phyloP scores from a whole-genome alignment of 2,888 invertebrate genomes.

The Strigamia maritima region DNA sequence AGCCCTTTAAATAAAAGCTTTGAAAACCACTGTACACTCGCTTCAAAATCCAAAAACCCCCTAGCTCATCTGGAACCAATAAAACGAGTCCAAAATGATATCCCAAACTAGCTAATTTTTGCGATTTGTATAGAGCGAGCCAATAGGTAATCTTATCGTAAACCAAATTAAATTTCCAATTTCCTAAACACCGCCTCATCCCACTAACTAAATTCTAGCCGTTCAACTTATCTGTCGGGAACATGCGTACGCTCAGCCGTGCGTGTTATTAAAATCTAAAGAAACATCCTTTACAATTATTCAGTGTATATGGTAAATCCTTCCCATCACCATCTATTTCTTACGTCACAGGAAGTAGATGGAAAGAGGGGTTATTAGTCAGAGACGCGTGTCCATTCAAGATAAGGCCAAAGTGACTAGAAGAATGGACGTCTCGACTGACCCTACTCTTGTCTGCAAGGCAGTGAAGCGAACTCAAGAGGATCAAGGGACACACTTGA shows the following conservation, averaged over 20 bases:
- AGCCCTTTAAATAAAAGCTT: too few species aligned
- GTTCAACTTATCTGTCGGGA: neutral
- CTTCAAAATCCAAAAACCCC: neutral
- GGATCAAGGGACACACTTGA: conserved; percentile 4
- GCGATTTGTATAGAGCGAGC: neutral
- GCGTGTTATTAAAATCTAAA: conserved; percentile 4
- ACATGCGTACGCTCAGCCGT: neutral
- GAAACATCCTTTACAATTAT: neutral
- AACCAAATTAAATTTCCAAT: neutral
- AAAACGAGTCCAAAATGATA: neutral
- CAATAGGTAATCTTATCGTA: conserved; percentile 3
- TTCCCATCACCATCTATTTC: neutral
- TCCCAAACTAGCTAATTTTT: neutral
- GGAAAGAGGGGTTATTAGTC: neutral
- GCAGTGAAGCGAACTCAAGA: conserved; percentile 4
- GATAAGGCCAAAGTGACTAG: conserved; percentile 4
- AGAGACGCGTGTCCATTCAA: conserved; percentile 4
- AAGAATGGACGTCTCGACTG: conserved; percentile 4
- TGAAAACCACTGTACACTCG: too few species aligned
- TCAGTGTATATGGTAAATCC: neutral
- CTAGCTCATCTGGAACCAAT: neutral
- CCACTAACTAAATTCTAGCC: neutral
- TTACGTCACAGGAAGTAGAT: neutral
- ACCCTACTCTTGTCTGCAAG: neutral
- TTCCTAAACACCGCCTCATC: neutral